Evolutionary conservation across 2,888 invertebrate species (phyloP).

Genomic region (Synergus umbraculus): DNA sequence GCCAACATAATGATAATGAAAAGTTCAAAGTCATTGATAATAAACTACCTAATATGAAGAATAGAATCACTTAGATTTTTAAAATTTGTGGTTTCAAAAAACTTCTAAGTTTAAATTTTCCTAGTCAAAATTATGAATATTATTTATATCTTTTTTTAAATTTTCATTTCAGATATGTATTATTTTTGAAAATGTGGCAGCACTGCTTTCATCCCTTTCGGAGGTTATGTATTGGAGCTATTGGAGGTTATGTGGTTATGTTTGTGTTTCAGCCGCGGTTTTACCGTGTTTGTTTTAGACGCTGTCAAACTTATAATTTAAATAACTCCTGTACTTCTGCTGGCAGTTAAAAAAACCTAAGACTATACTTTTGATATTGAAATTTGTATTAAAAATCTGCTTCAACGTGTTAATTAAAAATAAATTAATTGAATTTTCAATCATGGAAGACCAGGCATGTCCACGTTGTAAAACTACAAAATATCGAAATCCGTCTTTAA

Average conservation of each 20-base stretch:
- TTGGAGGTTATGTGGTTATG: not conserved
- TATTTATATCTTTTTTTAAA: not conserved
- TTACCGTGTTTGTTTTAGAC: too few relatives aligned
- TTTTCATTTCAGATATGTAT: not conserved
- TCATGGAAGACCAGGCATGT: conserved; percentile 86
- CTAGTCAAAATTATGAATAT: not conserved
- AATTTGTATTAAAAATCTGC: not conserved
- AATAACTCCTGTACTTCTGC: not conserved
- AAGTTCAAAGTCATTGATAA: not conserved
- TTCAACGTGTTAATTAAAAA: not conserved
- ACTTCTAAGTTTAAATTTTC: not conserved
- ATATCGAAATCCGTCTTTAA: conserved; percentile 96
- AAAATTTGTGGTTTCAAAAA: not conserved
- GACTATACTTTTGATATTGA: not conserved
- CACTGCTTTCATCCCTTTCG: not conserved
- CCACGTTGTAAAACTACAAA: conserved; percentile 98
- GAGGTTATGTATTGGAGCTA: too few relatives aligned
- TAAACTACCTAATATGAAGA: not conserved
- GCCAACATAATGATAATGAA: not conserved
- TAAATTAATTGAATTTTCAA: conserved; percentile 33
- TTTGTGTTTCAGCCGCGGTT: not conserved
- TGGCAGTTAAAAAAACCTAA: not conserved
- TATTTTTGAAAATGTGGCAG: not conserved
- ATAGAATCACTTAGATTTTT: not conserved
- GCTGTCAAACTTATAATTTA: not conserved